These are phyloP conservation scores for Platalea minor DNA, from an alignment of 2,797 vertebrate species.

Conservation along the genomic window DNA sequence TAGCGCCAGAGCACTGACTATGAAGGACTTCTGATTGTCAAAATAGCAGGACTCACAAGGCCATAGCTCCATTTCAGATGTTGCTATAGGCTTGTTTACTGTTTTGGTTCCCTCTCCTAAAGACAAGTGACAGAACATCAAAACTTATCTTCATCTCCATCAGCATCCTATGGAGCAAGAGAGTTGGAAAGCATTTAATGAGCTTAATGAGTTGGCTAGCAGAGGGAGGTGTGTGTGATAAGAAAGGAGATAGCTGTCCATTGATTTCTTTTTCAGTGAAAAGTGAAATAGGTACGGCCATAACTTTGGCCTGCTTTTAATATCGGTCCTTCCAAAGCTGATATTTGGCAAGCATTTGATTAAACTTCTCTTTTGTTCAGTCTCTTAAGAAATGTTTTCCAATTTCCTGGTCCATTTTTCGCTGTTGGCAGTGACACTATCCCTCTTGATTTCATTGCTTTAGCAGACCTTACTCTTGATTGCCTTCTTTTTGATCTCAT, in stretches of 20 bases:
- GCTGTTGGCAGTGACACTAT: background rate
- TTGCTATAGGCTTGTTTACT: background rate
- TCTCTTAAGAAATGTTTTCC: constrained; percentile 18
- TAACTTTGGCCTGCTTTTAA: background rate
- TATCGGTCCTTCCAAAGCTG: background rate
- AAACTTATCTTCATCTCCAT: background rate
- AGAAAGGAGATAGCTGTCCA: background rate
- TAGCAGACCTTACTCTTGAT: constrained; percentile 15
- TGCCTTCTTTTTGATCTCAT: background rate
- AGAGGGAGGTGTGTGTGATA: background rate
- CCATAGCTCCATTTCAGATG: background rate
- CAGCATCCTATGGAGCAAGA: background rate
- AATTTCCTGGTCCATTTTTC: background rate
- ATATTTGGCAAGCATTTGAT: background rate
- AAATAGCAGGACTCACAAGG: background rate
- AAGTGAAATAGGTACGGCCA: background rate
- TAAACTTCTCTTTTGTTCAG: background rate
- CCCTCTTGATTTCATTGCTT: background rate
- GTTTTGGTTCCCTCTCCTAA: background rate
- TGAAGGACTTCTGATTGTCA: background rate
- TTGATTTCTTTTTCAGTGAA: background rate
- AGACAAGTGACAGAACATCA: background rate
- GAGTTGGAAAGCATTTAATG: constrained; percentile 5
- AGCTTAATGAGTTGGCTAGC: background rate
- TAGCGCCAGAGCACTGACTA: background rate